Base-by-base conservation (phyloP, 2,888 invertebrate genomes). In the Dromius quadrimaculatus region DNA sequence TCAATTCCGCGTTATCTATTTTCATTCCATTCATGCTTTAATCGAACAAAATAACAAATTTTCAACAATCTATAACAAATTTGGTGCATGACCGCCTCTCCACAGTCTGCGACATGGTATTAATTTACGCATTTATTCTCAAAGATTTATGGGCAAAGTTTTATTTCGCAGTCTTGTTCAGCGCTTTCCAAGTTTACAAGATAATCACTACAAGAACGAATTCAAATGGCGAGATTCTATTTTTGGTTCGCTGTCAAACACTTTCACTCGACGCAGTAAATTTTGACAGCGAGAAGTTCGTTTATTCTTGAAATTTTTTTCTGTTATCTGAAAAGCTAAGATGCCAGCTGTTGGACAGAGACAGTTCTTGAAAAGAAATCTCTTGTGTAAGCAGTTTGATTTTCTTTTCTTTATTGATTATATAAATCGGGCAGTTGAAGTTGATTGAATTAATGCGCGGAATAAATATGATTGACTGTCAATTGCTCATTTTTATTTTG, bases 121-220 rank as follows among this genome's bases (percentile, higher is more conserved):
- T 50, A 65, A 65, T 47, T 65, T 65, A 65, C 65, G 65, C 65
- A 65, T 65, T 65, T 65, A 65, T 65, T 65, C 54, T 9, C 50
- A 47, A 54, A 50, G 65, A 65, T 65, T 65, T 65, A 65, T 50
- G 65, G 34, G 2, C 19, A 65, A 65, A 65, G 50, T 65, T 65
- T 65, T 65, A 65, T 65, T 65, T 65, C 47, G 36, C 50, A 63
- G 63, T 63, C 65, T 36, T 38, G 65, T 38, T 65, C 65, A 65
- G 34, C 50, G 50, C 65, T 50, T 65, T 65, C 54, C 50, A 65
- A 65, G 50, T 65, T 65, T 65, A 65, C 65, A 65, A 65, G 65
- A 65, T 65, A 65, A 65, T 65, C 54, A 65, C 65, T 50, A 65
- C 36, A 54, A 65, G 65, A 36, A 65, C 59, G n/a, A 8, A 28